Conservation (phyloP, 1,140 invertebrate species). For the Grapholita molesta region DNA sequence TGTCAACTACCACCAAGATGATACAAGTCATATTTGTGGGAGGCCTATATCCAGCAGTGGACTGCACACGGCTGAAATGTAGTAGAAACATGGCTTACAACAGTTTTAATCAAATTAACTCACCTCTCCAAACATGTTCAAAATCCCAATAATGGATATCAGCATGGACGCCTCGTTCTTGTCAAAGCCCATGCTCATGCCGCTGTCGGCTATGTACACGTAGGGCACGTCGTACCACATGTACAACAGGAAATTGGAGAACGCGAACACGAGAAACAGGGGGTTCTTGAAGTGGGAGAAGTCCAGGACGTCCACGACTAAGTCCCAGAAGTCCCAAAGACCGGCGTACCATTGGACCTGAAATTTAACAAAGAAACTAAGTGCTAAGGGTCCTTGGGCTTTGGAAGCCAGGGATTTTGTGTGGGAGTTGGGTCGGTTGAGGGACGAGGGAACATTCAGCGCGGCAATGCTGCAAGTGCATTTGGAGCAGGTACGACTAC, state of each 20-base stretch:
- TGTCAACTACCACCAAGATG: too few relatives aligned
- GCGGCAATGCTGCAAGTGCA: too few relatives aligned
- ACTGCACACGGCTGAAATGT: too few relatives aligned
- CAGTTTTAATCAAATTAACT: constrained; percentile 48
- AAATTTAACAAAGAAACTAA: constrained; percentile 33
- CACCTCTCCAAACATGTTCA: constrained; percentile 92
- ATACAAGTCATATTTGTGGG: too few relatives aligned
- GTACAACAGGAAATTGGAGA: constrained; percentile 92
- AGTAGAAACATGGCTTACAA: too few relatives aligned
- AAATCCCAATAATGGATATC: constrained; percentile 91
- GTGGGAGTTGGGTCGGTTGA: too few relatives aligned
- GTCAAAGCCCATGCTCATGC: constrained; percentile 81
- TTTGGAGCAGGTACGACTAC: too few relatives aligned
- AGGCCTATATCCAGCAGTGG: too few relatives aligned
- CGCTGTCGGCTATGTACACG: constrained; percentile 89
- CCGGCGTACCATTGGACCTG: constrained; percentile 85
- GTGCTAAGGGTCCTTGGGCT: too few relatives aligned
- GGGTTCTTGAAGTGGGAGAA: constrained; percentile 87
- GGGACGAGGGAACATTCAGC: too few relatives aligned
- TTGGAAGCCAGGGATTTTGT: too few relatives aligned
- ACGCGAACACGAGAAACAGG: constrained; percentile 87
- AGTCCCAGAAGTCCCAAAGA: constrained; percentile 87
- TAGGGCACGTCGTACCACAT: constrained; percentile 94
- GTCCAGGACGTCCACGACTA: constrained; percentile 87
- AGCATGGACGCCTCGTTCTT: constrained; percentile 87